These are phyloP conservation scores for Papilio polytes DNA, from an alignment of 1,140 invertebrate genomes.

Conservation along the genomic window DNA sequence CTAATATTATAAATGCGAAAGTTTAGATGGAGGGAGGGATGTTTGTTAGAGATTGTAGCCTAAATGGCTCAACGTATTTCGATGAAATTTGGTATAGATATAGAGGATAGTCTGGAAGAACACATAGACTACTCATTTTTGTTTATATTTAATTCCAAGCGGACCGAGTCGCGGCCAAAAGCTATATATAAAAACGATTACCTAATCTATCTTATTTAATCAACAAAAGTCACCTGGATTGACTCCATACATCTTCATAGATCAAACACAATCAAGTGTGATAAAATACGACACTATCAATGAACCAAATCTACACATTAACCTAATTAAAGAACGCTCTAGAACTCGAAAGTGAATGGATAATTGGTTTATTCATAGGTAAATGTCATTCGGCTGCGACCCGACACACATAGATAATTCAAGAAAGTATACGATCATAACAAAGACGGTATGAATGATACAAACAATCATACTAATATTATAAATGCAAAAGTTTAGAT, in stretches of 20 bases:
- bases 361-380: conserved; percentile 29
- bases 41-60: too few species aligned
- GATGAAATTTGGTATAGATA: too few species aligned
- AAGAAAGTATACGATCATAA: background rate
- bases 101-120: too few species aligned
- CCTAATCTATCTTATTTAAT: background rate
- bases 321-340: conserved; percentile 7
- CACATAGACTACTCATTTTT: too few species aligned
- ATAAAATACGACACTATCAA: background rate
- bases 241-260: background rate
- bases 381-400: conserved; percentile 33
- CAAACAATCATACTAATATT: too few species aligned
- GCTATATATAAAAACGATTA: background rate
- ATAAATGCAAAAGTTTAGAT: too few species aligned
- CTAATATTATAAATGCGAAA: too few species aligned
- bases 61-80: too few species aligned
- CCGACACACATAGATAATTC: conserved; percentile 15
- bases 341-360: conserved; percentile 25
- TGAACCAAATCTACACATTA: background rate
- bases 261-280: conserved; percentile 6
- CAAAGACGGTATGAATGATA: background rate
- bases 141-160: too few species aligned
- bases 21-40: too few species aligned
- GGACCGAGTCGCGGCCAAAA: background rate
- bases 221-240: background rate